A percentile compares a stretch with the other conserved stretches of the same genome.
These are phyloP conservation scores for Gila robusta DNA, from an alignment of 2,797 vertebrate species.

Conservation along the genomic window DNA sequence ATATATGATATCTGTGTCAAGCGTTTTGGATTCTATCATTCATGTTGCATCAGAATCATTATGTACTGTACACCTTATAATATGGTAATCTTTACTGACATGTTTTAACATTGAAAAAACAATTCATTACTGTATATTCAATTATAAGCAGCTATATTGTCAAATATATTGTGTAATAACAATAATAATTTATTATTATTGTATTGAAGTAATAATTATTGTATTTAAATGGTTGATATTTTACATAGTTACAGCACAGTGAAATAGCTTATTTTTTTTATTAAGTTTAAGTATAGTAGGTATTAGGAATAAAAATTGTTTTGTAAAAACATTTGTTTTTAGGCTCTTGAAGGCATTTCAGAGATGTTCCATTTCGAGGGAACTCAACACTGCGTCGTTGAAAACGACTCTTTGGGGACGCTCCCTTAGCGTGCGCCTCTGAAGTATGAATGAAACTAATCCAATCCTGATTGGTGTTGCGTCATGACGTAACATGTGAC, in stretches of 20 bases:
- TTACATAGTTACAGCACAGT: neutral
- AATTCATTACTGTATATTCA: neutral
- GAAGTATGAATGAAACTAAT: no score
- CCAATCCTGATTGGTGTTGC: no score
- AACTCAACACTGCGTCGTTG: no score
- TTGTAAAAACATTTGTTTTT: conserved; percentile 41
- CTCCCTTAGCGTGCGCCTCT: no score
- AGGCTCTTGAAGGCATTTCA: neutral
- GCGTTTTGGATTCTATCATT: neutral
- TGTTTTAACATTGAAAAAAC: no score
- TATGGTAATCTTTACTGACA: no score
- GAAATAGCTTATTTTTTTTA: neutral
- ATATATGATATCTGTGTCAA: neutral
- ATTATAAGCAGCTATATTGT: no score
- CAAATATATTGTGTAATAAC: neutral
- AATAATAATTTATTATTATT: neutral
- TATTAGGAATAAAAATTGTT: no score
- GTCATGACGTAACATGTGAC: no score
- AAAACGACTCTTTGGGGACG: no score
- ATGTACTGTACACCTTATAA: no score
- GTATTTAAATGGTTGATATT: neutral
- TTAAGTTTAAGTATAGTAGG: neutral
- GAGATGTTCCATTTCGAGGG: neutral
- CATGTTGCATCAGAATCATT: no score
- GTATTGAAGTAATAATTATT: neutral